phyloP scores from a whole-genome alignment of 2,888 invertebrate genomes.

The Apoderus coryli region DNA sequence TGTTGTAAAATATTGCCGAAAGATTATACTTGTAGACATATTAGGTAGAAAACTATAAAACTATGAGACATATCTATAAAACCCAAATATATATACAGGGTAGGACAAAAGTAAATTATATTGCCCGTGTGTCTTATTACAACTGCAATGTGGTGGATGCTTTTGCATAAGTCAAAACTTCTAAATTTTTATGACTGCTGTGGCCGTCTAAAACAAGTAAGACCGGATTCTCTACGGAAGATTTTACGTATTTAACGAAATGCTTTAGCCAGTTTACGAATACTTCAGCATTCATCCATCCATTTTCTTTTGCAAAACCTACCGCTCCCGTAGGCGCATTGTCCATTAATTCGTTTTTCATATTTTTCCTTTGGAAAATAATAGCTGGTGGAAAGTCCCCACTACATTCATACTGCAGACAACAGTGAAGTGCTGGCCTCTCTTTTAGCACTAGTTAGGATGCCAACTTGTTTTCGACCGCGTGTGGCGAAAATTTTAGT shows the following conservation, averaged over 20 bases:
- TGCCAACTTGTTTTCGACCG: conserved; percentile 28
- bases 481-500: conserved; percentile 24
- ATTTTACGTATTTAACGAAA: conserved; percentile 24
- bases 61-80: too few relatives aligned
- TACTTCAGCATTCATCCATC: conserved; percentile 3
- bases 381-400: conserved; percentile 27
- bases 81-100: too few relatives aligned
- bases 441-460: conserved; percentile 22
- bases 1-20: too few relatives aligned
- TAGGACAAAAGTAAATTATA: too few relatives aligned
- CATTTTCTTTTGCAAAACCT: conserved; percentile 2
- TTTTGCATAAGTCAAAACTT: conserved; percentile 3
- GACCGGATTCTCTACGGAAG: conserved; percentile 4
- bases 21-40: too few relatives aligned
- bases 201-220: conserved; percentile 12
- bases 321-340: conserved; percentile 20
- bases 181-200: conserved; percentile 3
- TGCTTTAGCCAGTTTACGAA: conserved; percentile 24
- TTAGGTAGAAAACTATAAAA: too few relatives aligned
- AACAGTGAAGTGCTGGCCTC: conserved; percentile 25
- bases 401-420: conserved; percentile 24
- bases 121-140: too few relatives aligned
- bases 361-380: conserved; percentile 26
- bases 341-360: conserved; percentile 21
- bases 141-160: conserved; percentile 2